Base-by-base conservation (phyloP, 2,797 vertebrate genomes). In the Iguana delicatissima region DNA sequence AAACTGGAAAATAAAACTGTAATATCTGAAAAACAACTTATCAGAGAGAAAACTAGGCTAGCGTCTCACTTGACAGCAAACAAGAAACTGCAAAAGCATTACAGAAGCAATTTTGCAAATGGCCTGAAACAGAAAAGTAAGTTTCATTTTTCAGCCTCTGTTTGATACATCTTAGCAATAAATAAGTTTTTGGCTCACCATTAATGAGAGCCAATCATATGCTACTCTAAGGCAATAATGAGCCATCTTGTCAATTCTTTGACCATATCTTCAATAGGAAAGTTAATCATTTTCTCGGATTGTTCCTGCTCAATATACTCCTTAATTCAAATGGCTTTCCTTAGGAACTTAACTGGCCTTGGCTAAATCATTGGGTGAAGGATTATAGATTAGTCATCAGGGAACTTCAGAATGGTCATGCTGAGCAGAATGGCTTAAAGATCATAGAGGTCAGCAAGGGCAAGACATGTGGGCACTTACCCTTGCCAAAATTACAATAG, bases 371-470 rank as follows among this genome's bases (percentile, higher is more conserved):
- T 77, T 80, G 89, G 85, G 73, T 93, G 91, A 94, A 89, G 95
- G 91, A 89, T 92, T 92, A 95, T 86, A 86, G 18, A 73, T 92
- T 92, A 87, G 69, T 79, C 62, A 77, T 83, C 93, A 87, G 14
- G 67, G 59, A 62, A 91, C 91, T 50, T 94, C 91, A 91, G 86
- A 93, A 89, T 77, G 90, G 59, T 88, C 88, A 62, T 42, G 82
- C 64, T 89, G 81, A 93, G 9, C 86, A 93, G 94, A 92, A 79
- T 57, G 89, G 83, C 90, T 90, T 89, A 69, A 93, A 92, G 82
- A 95, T 90, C 89, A 95, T 64, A 91, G 80, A 92, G 86, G 92
- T 96, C 88, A 95, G 69, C 94, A 93, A 84, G 80, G 80, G 16
- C 85, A 86, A 89, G 59, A 92, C 90, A 84, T 91, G 52, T 59